Evolutionary conservation across 2,113 vertebrate species (phyloP), one percentile per base, ranked within the genome.

Genomic region (Ciconia boyciana): DNA sequence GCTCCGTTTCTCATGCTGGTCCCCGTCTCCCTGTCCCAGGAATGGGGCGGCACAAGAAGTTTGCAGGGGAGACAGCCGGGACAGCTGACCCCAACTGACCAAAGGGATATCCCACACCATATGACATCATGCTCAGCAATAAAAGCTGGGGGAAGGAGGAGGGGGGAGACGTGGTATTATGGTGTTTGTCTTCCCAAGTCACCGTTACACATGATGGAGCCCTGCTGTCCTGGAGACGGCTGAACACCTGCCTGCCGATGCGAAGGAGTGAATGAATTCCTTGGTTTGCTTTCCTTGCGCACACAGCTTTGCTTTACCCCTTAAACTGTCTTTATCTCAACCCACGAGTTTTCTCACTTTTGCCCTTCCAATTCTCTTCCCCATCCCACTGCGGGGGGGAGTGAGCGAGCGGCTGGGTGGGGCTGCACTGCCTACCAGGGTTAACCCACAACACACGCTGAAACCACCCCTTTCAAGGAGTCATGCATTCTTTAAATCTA

Each of bases 131-230:
- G 39, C 39, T 64, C 34, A 36, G 20, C 62, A 29, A 25, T 32
- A 24, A 60, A 51, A 87, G 24, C 16, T 17, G 22, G 5, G 16
- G 25, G 9, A 25, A 70, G 16, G 6, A 64, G 7, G 9, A 25
- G 41, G 31, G 10, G 66, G 16, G 6, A 64, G 7, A 49, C 10
- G 3, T 0, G 0, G 36, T 12, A 21, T 5, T 10, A 25, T 3
- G 11, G 13, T 16, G 26, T 8, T 9, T 4, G 41, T 32, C 36
- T 62, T 72, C 72, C 28, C 16, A 49, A 48, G 26, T 15, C 28
- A 29, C 18, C 2, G 1, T n/a, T 17, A 39, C 16, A 9, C 1
- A 1, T 8, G 31, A 32, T 5, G 15, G 62, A 52, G 74, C 29
- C 8, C 13, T 44, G 55, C 54, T 74, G 65, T 77, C 60, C 60